Percentiles rank a stretch among this genome's conserved stretches.
These are phyloP conservation scores for Xestia c-nigrum DNA, from an alignment of 2,888 invertebrate genomes.

Conservation along the genomic window DNA sequence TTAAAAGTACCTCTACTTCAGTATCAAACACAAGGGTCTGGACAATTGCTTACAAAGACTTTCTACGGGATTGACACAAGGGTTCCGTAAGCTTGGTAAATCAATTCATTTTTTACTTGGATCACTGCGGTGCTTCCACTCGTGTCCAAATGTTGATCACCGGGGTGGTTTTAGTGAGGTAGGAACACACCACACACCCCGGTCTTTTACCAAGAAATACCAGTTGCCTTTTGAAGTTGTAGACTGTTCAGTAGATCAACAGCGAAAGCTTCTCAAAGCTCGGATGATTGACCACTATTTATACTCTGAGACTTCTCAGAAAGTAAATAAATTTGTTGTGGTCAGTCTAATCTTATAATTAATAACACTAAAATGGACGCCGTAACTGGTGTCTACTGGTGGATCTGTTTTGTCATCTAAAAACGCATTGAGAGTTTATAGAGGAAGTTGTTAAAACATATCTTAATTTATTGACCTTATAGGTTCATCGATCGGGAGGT, in stretches of 20 bases:
- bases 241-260: neutral
- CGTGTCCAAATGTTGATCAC: neutral
- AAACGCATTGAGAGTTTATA: too few species aligned
- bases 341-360: neutral
- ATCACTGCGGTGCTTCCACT: neutral
- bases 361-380: too few species aligned
- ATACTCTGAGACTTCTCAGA: neutral
- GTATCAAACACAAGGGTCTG: neutral
- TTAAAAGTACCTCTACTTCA: neutral
- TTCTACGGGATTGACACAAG: neutral
- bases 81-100: neutral
- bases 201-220: neutral
- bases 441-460: too few species aligned
- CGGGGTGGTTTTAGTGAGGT: neutral
- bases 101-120: neutral
- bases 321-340: neutral
- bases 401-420: too few species aligned
- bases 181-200: neutral
- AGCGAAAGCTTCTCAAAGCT: neutral
- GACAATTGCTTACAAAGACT: neutral
- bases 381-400: too few species aligned
- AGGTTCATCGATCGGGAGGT: too few species aligned
- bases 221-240: neutral
- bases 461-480: too few species aligned
- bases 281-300: slow-evolving; percentile 10